phyloP scores from a whole-genome alignment of 2,113 vertebrate genomes.

The Tupaia tana region DNA sequence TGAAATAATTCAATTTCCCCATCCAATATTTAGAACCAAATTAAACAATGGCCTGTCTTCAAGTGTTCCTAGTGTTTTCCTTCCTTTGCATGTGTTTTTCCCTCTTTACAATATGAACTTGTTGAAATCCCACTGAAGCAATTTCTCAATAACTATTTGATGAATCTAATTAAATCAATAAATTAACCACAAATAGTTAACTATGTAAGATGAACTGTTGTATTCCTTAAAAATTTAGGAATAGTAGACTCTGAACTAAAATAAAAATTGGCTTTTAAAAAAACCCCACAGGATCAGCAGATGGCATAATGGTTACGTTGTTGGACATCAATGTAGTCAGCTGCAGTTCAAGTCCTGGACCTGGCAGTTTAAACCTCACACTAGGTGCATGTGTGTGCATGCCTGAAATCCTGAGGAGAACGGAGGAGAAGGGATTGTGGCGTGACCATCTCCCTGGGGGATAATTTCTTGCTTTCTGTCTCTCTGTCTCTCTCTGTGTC shows the following conservation, averaged over 20 bases:
- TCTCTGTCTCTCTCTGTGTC: too few relatives aligned
- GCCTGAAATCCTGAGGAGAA: too few relatives aligned
- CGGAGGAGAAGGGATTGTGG: too few relatives aligned
- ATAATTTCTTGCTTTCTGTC: too few relatives aligned
- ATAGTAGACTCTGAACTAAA: not conserved
- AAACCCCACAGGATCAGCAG: not conserved
- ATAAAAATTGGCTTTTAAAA: constrained; percentile 24
- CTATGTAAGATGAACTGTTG: not conserved
- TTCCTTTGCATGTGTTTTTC: not conserved
- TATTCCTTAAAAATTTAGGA: not conserved
- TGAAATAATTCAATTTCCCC: not conserved
- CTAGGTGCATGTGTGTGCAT: too few relatives aligned
- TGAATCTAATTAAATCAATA: not conserved
- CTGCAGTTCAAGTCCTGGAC: too few relatives aligned
- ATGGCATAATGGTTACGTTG: too few relatives aligned
- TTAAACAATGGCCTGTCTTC: not conserved
- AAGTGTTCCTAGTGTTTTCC: not conserved
- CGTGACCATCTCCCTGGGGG: too few relatives aligned
- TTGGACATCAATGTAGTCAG: too few relatives aligned
- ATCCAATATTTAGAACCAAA: not conserved
- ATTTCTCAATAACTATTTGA: not conserved
- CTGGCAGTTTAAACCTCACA: too few relatives aligned
- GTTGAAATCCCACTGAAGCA: not conserved
- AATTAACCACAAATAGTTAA: not conserved
- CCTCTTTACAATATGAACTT: not conserved